Evolutionary conservation across 2,113 vertebrate genomes (phyloP).

Genomic region (Manacus vitellinus): DNA sequence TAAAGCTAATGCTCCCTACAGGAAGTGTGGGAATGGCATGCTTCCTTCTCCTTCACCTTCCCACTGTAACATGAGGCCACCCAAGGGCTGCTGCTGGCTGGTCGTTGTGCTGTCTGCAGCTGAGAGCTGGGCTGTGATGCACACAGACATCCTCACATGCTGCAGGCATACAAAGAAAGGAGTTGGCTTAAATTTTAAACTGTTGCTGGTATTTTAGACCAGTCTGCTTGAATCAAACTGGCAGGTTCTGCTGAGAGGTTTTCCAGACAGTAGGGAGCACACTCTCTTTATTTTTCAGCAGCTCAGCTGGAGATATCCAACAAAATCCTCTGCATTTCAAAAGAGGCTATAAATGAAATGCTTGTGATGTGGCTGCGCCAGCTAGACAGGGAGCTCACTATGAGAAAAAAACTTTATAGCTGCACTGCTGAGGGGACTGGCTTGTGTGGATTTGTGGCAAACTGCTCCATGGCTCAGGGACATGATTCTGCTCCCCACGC

Average conservation of each 20-base stretch:
- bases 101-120: not conserved
- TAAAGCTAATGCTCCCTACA: not conserved
- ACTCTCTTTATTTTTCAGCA: slow-evolving; percentile 43
- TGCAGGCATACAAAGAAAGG: not conserved
- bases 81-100: not conserved
- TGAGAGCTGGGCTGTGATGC: not conserved
- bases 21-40: not conserved
- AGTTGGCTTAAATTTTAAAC: not conserved
- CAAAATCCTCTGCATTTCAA: slow-evolving; percentile 13
- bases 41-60: not conserved
- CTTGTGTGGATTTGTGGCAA: not conserved
- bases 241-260: not conserved
- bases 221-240: not conserved
- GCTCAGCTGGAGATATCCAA: not conserved
- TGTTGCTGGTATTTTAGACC: not conserved
- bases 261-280: slow-evolving; percentile 50
- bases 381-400: not conserved
- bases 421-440: not conserved
- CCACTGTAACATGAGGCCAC: not conserved
- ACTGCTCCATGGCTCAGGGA: not conserved
- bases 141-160: not conserved
- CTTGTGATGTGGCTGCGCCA: not conserved
- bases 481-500: not conserved
- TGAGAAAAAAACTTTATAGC: not conserved
- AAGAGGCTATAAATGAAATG: slow-evolving; percentile 9